Base-by-base conservation (phyloP, 2,888 invertebrate species). In the Eupeodes luniger region DNA sequence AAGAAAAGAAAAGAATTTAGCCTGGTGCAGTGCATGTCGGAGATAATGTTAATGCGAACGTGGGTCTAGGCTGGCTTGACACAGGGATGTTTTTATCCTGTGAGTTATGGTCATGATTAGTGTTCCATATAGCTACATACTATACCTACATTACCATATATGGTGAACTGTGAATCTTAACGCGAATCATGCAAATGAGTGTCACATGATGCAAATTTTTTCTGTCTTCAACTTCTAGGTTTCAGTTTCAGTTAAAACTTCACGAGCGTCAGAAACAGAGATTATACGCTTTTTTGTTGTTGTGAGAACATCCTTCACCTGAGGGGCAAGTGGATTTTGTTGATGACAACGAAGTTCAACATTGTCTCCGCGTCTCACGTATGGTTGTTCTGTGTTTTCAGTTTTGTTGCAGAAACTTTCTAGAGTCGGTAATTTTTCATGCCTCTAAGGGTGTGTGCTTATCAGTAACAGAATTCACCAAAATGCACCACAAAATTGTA, bases 351-450 rank as follows among this genome's bases (percentile, higher is more conserved):
- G 27, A 55, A 44, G 53, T 40, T 76, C 40, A 75, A 70, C 77
- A 55, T 49, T 47, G 69, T 57, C 34, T 19, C 67, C 27, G 75
- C n/a, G 40, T 9, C 40, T 5, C 40, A 40, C 9, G 9, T 40
- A 40, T 27, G 27, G 27, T 27, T 27, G 27, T 27, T 27, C 27
- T 27, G 27, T 27, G 27, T 27, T 27, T 4, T 72, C 61, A 62
- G 27, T 7, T 34, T 2, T 69, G 69, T 40, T 69, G 67, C 72
- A 59, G 59, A 78, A 88, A 85, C 16, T 85, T 85, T 85, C 49
- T 47, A 69, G 72, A 81, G 72, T 72, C 77, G 85, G 78, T 75
- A 85, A 88, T 88, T 78, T 88, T 88, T 88, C 85, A 88, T 88
- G 77, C 84, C 85, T 77, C 74, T 74, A 81, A 85, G 85, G 81